Base-by-base conservation (phyloP, 1,140 invertebrate genomes). In the Protaetia brevitarsis region DNA sequence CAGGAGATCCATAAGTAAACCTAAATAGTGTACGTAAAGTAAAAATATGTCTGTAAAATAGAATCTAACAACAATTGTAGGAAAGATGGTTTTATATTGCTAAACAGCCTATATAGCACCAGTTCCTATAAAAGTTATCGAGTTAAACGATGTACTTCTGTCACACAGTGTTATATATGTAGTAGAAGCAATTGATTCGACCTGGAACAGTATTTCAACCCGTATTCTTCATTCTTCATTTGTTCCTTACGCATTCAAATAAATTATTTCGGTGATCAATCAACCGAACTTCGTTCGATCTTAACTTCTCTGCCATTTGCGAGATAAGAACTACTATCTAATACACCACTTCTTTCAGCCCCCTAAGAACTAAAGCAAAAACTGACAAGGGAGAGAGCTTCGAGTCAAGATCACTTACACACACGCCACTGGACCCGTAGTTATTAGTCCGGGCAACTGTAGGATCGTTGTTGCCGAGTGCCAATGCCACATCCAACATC, bases 351-450 rank as follows among this genome's bases (percentile, higher is more conserved):
- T 51, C 41, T 51, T 51, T 51, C 41, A 8, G 26, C 19, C 41
- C 16, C 3, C 41, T 3, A 23, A 51, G 41, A 51, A 51, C 0
- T 23, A 23, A 51, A 16, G 41, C 41, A 51, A 51, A 51, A 51
- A 21, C 41, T 51, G 41, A 51, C 41, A 51, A 51, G 41, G 41
- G 41, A 51, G 41, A n/a, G n/a, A 51, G 41, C 26, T 23, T 51
- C 41, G 41, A 51, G 41, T 51, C 41, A 51, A 51, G 41, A 51
- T 51, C 41, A 51, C 41, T 51, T 51, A 51, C 41, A 51, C 41
- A 23, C 19, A 51, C 41, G 26, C 41, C 26, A 23, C 41, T 19
- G 19, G 41, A 51, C 41, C 19, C 19, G 41, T 19, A 51, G 41
- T 23, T 51, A 51, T 51, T 51, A 51, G 41, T 51, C 26, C 16